A percentile compares a stretch with the other conserved stretches of the same genome.
phyloP scores from a whole-genome alignment of 1,140 invertebrate species.

The Drosophila sp. region DNA sequence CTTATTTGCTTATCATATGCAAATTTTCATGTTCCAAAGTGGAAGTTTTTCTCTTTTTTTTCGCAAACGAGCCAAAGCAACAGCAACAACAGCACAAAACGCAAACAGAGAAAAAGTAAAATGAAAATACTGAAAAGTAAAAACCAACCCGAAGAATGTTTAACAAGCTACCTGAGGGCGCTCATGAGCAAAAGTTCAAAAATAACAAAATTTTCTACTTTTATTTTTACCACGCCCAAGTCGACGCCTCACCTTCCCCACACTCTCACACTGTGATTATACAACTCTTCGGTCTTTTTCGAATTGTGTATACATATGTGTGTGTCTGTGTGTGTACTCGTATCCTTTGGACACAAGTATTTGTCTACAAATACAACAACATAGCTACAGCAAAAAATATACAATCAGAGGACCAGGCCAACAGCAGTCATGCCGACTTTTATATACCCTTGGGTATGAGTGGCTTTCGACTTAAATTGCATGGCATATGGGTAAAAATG shows the following conservation, averaged over 20 bases:
- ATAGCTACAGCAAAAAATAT: not conserved
- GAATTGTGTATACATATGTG: constrained; percentile 19
- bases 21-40: constrained; percentile 75
- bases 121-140: constrained; percentile 24
- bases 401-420: not conserved
- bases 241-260: not conserved
- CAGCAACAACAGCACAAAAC: constrained; percentile 25
- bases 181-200: constrained; percentile 73
- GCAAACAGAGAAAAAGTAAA: constrained; percentile 14
- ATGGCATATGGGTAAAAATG: too few species aligned
- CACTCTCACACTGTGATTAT: constrained; percentile 48
- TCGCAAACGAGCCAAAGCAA: constrained; percentile 16
- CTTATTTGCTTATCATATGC: constrained; percentile 81
- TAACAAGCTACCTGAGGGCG: constrained; percentile 75
- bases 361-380: constrained; percentile 24
- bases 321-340: not conserved
- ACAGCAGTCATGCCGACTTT: not conserved
- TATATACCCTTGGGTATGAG: not conserved
- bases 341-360: constrained; percentile 21
- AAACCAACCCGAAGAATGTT: constrained; percentile 69
- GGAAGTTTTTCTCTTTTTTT: constrained; percentile 59
- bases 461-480: too few species aligned
- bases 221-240: constrained; percentile 58
- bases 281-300: constrained; percentile 40
- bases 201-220: constrained; percentile 74